Evolutionary conservation across 2,113 vertebrate species (phyloP).

Genomic region (Pituophis catenifer): DNA sequence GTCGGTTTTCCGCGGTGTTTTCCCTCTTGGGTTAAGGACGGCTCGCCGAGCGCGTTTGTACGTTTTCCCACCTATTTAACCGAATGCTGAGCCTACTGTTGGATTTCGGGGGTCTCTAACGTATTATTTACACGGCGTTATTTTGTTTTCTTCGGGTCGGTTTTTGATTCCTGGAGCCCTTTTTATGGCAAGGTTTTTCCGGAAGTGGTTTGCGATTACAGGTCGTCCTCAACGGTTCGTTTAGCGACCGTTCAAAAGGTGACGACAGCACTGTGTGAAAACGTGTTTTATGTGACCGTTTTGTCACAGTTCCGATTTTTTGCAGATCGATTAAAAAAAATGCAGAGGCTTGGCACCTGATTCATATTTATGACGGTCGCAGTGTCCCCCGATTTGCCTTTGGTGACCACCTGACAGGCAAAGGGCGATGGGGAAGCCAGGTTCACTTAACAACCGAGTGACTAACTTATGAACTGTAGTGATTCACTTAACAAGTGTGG

Average conservation of each 20-base stretch:
- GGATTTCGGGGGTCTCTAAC: not conserved
- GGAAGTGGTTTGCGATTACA: not conserved
- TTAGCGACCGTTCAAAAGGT: not conserved
- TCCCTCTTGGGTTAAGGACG: not conserved
- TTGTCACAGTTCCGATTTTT: not conserved
- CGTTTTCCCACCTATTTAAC: not conserved
- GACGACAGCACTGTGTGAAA: not conserved
- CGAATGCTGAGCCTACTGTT: not conserved
- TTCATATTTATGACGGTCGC: not conserved
- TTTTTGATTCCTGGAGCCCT: not conserved
- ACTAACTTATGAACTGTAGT: not conserved
- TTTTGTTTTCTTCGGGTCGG: not conserved
- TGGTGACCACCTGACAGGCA: not conserved
- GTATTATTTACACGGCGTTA: not conserved
- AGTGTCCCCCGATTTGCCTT: not conserved
- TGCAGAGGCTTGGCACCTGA: not conserved
- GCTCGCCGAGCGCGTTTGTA: not conserved
- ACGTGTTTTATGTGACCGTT: not conserved
- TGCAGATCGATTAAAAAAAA: not conserved
- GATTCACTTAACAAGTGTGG: not conserved
- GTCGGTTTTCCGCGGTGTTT: not conserved
- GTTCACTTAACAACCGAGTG: not conserved
- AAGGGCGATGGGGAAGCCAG: not conserved
- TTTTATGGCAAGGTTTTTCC: not conserved
- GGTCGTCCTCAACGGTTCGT: not conserved